Base-by-base conservation (phyloP, 2,113 vertebrate species). In the Anoura caudifer region DNA sequence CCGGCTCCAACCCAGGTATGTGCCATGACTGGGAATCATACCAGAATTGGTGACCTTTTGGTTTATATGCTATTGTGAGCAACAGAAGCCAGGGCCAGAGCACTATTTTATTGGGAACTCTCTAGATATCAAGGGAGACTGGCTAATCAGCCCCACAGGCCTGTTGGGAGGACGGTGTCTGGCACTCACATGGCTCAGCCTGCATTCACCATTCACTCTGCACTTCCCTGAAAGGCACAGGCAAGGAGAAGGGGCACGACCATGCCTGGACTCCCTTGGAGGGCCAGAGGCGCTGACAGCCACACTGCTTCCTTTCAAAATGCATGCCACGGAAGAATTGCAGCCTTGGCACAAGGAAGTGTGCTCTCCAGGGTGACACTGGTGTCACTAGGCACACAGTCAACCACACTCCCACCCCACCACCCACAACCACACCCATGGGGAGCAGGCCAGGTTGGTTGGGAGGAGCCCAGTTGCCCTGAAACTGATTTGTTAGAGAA, bases 181-280 rank as follows among this genome's bases (percentile, higher is more conserved):
- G n/a, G 5, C 17, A 10, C 52, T 17, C 7, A 11, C 41, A 31
- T 0, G 1, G 9, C 19, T 47, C 5, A 3, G 28, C 5, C 9
- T 33, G 50, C 28, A 0, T 36, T 1, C 33, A 3, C 50, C 28
- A 0, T 36, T 1, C 24, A 3, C 6, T 20, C 20, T 5, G 16
- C 5, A 13, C 5, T 54, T 33, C 65, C 8, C 12, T 8, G 38
- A 61, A 61, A 11, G 17, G 36, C 17, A 52, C 26, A 19, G 15
- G 6, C 3, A 13, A 16, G 59, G 9, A 16, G 59, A 6, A 10
- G 5, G 19, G 36, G 61, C 6, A 16, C 9, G 14, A 45, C 36
- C 22, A 33, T 36, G 22, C 2, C 17, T 6, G 2, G 7, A 28
- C 7, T 7, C 33, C 26, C 28, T 72, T 4, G 14, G 24, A 33